A percentile compares a stretch with the other conserved stretches of the same genome.
phyloP scores from a whole-genome alignment of 1,140 invertebrate genomes.

The Sycophaga agraensis region DNA sequence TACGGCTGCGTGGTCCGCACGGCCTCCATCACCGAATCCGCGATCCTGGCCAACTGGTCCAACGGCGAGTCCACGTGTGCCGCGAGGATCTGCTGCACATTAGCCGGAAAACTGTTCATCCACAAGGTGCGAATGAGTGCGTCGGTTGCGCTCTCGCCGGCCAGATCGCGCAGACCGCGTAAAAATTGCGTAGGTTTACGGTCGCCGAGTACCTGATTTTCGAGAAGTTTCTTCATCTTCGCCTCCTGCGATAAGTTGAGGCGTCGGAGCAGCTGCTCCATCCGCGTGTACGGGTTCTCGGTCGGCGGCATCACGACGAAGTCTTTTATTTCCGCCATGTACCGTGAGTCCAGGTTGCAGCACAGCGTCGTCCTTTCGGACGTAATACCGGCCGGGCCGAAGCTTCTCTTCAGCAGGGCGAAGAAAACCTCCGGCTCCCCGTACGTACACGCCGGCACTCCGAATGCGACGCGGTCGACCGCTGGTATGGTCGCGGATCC shows the following conservation, averaged over 20 bases:
- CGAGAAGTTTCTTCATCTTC: constrained; percentile 34
- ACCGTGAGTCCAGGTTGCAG: constrained; percentile 5
- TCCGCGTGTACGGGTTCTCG: constrained; percentile 25
- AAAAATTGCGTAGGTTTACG: constrained; percentile 41
- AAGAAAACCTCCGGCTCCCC: too few species aligned
- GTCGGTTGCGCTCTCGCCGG: constrained; percentile 7
- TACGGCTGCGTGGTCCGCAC: background rate
- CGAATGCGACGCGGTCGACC: too few species aligned
- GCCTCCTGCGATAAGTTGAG: constrained; percentile 35
- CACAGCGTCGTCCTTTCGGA: too few species aligned
- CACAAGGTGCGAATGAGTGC: constrained; percentile 30
- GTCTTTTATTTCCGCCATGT: constrained; percentile 12
- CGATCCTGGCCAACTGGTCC: background rate
- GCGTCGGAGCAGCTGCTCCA: constrained; percentile 40
- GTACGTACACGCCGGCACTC: too few species aligned
- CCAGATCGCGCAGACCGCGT: constrained; percentile 27
- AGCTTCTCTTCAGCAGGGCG: too few species aligned
- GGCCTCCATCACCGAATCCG: background rate
- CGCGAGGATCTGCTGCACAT: background rate
- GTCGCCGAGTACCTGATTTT: constrained; percentile 42
- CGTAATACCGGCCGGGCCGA: too few species aligned
- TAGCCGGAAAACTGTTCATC: constrained; percentile 24
- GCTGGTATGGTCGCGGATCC: too few species aligned
- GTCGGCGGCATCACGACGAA: constrained; percentile 25
- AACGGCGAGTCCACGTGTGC: background rate